A percentile compares a stretch with the other conserved stretches of the same genome.
phyloP scores from a whole-genome alignment of 2,797 vertebrate species.

The Tadarida brasiliensis region DNA sequence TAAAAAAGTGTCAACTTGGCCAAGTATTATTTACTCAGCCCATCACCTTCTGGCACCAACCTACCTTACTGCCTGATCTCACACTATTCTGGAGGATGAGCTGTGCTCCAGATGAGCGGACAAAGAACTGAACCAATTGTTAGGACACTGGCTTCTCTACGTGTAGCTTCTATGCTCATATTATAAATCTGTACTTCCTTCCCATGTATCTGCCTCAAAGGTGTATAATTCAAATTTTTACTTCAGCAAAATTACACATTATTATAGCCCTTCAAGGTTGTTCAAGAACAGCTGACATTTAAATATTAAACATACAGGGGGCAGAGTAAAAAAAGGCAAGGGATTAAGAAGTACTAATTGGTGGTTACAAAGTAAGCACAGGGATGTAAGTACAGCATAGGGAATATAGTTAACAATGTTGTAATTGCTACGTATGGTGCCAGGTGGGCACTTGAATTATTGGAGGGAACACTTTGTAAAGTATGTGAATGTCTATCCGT shows the following conservation, averaged over 20 bases:
- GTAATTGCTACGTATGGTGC: not conserved
- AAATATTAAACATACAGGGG: not conserved
- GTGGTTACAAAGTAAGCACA: not conserved
- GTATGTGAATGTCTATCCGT: not conserved
- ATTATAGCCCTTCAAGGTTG: not conserved
- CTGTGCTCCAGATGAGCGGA: not conserved
- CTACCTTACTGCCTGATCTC: not conserved
- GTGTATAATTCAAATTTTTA: constrained; percentile 23
- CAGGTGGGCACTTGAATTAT: not conserved
- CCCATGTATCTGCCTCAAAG: not conserved
- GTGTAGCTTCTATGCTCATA: not conserved
- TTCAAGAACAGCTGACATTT: not conserved
- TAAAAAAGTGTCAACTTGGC: not conserved
- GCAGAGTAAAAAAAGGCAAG: not conserved
- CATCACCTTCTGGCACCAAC: not conserved
- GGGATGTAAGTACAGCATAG: not conserved
- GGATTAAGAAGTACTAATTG: not conserved
- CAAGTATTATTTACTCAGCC: not conserved
- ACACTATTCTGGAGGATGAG: not conserved
- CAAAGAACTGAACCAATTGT: not conserved
- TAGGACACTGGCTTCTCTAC: not conserved
- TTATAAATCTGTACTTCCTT: not conserved
- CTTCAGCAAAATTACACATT: constrained; percentile 24
- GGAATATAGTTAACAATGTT: not conserved
- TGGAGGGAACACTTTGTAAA: not conserved